phyloP scores from a whole-genome alignment of 2,888 invertebrate genomes.

The Marronus borbonicus region DNA sequence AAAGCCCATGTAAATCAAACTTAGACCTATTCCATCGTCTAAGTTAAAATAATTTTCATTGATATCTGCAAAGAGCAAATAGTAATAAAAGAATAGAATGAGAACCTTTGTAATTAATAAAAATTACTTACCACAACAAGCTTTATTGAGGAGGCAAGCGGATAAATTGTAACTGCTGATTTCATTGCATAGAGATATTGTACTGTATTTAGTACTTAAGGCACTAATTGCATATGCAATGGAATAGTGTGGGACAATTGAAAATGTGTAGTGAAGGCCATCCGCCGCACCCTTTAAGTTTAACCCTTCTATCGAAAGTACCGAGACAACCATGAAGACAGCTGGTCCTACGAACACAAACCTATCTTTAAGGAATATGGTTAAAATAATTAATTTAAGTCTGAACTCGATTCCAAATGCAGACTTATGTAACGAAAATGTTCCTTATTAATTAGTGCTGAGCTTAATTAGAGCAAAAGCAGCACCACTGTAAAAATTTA shows the following conservation, averaged over 20 bases:
- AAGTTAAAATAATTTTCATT: constrained; percentile 71
- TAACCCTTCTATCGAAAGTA: constrained; percentile 76
- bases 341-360: constrained; percentile 76
- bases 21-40: constrained; percentile 81
- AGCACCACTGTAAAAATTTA: too few relatives aligned
- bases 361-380: not conserved
- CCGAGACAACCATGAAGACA: constrained; percentile 79
- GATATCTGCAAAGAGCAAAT: constrained; percentile 54
- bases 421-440: too few relatives aligned
- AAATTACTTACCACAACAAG: constrained; percentile 30
- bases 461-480: too few relatives aligned
- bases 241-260: constrained; percentile 82
- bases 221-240: constrained; percentile 72
- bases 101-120: not conserved
- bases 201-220: constrained; percentile 54
- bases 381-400: not conserved
- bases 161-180: not conserved
- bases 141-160: not conserved
- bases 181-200: constrained; percentile 49
- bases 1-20: constrained; percentile 75
- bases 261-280: constrained; percentile 78
- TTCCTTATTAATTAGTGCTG: too few relatives aligned
- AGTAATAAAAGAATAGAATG: too few relatives aligned
- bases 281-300: constrained; percentile 75
- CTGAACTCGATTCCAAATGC: too few relatives aligned